phyloP scores from a whole-genome alignment of 1,140 invertebrate genomes.

The Heliconius nattereri region DNA sequence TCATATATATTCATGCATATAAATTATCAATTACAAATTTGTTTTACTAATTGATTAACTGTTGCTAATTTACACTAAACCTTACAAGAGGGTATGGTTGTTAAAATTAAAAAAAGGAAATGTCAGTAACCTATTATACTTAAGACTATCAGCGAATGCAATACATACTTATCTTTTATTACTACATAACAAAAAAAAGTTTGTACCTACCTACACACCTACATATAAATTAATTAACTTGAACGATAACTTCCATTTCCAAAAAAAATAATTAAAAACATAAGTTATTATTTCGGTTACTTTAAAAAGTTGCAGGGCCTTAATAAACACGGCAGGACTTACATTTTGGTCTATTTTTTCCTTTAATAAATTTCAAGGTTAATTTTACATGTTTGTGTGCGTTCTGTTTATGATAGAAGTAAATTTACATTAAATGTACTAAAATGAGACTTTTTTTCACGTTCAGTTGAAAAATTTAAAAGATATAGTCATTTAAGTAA shows the following conservation, averaged over 20 bases:
- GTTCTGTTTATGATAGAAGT: neutral
- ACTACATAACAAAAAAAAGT: neutral
- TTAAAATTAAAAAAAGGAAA: too few relatives aligned
- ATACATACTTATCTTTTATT: neutral
- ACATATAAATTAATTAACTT: neutral
- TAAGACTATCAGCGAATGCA: neutral
- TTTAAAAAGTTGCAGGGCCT: constrained; percentile 15
- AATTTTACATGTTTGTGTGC: neutral
- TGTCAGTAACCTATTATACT: neutral
- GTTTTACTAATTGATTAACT: too few relatives aligned
- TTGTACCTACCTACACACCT: neutral
- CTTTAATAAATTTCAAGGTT: neutral
- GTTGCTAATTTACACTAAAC: too few relatives aligned
- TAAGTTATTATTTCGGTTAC: constrained; percentile 5
- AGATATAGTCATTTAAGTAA: neutral
- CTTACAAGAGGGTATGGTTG: too few relatives aligned
- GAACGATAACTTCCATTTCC: neutral
- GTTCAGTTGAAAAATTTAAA: neutral
- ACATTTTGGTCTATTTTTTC: neutral
- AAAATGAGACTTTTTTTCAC: neutral
- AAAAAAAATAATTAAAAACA: constrained; percentile 7
- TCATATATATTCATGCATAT: too few relatives aligned
- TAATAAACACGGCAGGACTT: neutral
- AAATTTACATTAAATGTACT: neutral
- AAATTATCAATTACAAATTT: too few relatives aligned